Evolutionary conservation across 2,888 invertebrate genomes (phyloP).

Genomic region (Caenorhabditis sp.): DNA sequence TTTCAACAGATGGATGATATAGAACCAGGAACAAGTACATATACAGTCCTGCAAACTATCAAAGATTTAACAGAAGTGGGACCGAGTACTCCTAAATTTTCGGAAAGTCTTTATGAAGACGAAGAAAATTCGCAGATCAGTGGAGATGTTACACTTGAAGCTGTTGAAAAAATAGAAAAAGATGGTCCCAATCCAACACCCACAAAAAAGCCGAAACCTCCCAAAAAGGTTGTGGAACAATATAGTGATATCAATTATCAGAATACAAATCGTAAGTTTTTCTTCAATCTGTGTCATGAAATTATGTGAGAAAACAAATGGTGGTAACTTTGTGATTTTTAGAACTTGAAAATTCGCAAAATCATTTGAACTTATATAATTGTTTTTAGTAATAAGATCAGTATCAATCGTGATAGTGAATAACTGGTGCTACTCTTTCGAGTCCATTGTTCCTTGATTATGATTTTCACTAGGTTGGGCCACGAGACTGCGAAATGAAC

Average conservation of each 20-base stretch:
- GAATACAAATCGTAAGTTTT: constrained; percentile 24
- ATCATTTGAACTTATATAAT: no score
- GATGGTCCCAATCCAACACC: background rate
- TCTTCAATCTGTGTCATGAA: background rate
- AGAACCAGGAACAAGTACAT: background rate
- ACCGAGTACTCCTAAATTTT: background rate
- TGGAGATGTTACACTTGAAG: background rate
- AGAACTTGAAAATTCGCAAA: no score
- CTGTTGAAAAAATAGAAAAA: background rate
- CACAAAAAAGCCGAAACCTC: background rate
- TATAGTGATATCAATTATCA: constrained; percentile 13
- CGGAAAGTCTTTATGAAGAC: background rate
- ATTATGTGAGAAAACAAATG: background rate
- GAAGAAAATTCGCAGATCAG: background rate
- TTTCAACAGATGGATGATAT: background rate
- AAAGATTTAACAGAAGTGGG: background rate
- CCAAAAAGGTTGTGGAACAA: background rate
- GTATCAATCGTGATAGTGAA: no score
- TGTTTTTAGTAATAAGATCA: no score
- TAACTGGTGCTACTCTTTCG: no score
- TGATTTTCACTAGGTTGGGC: no score
- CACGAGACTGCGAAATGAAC: no score
- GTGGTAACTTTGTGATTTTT: no score
- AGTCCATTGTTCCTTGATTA: no score
- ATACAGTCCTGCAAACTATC: background rate